Base-by-base conservation (phyloP, 2,797 vertebrate genomes). In the Leptatherina wallacei region DNA sequence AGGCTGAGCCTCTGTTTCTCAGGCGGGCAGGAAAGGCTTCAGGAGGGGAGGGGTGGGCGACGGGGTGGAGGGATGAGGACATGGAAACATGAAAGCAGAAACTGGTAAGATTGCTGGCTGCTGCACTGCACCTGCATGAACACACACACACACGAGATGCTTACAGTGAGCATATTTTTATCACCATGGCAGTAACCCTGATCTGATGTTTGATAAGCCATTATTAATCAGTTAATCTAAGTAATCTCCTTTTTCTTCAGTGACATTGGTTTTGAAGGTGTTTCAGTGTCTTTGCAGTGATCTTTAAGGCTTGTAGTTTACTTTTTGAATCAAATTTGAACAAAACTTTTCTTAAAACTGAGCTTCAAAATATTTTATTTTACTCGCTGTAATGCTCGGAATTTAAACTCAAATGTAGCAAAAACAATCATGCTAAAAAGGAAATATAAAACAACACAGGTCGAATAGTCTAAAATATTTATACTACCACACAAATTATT, bases 41-140 rank as follows among this genome's bases (percentile, higher is more conserved):
- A 70, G 77, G 74, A 79, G 75, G 68, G 83, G 82, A 83, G 75
- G 80, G 75, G 76, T 66, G 71, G 65, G n/a, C 18, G n/a, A 6
- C 6, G 60, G 78, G 81, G 79, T 44, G 73, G 86, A 80, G 77
- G 67, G 85, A 89, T 93, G 92, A 93, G 90, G 76, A 85, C 78
- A 93, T 94, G 91, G 92, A 92, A 93, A 92, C 71, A 88, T 58
- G 69, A 42, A 71, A 77, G 56, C 59, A 69, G n/a, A 77, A 81
- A 77, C 64, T 72, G 71, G 49, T 65, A 69, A 78, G 78, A 66
- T 71, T 27, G 35, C 32, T 27, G 44, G 52, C 65, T 60, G 52
- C 55, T 49, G 38, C 40, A 52, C 51, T 63, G 70, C 73, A 85
- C 85, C 74, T 85, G 78, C 71, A 54, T 8, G 10, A 55, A 29